Base-by-base conservation (phyloP, 2,797 vertebrate genomes). In the Lithobates sylvaticus region DNA sequence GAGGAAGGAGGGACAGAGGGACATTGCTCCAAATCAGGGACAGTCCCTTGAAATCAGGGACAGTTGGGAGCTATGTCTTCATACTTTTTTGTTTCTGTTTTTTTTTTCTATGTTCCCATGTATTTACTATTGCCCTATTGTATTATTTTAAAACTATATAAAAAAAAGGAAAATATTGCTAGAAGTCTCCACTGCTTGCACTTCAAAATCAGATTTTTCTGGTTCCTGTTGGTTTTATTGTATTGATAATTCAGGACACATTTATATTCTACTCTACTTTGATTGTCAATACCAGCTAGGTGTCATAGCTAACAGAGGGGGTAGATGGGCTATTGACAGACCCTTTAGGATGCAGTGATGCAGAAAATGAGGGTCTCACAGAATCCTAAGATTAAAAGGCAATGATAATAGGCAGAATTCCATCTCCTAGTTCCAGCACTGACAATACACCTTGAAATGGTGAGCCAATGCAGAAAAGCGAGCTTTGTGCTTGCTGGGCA, bases 351-450 rank as follows among this genome's bases (percentile, higher is more conserved):
- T 23, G 64, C 72, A 50, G 26, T 65, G 61, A 18, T 75, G 81
- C n/a, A 58, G 81, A 75, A 83, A 73, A 74, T 75, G 36, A 83
- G 54, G 36, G 81, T 74, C 54, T 32, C 58, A 32, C 26, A 23
- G 13, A 74, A 8, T 50, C 64, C 64, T n/a, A 23, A 44, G 72
- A 84, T 84, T 84, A 84, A 50, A 64, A 69, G 61, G 73, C 26
- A 76, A 76, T 69, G 68, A 68, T 76, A 34, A 39, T 10, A 39
- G 58, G 29, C 13, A n/a, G 21, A 32, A 76, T 54, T 29, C 42
- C 6, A 74, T 50, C 73, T 50, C 23, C 27, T 12, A 10, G n/a
- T 15, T 81, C 68, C 34, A 36, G 3, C 18, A 54, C 2, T 81
- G 68, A 58, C 44, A 81, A 70, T 58, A n/a, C 27, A 3, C 27